These are phyloP conservation scores for Nerophis ophidion DNA, from an alignment of 2,113 vertebrate species.

Conservation along the genomic window DNA sequence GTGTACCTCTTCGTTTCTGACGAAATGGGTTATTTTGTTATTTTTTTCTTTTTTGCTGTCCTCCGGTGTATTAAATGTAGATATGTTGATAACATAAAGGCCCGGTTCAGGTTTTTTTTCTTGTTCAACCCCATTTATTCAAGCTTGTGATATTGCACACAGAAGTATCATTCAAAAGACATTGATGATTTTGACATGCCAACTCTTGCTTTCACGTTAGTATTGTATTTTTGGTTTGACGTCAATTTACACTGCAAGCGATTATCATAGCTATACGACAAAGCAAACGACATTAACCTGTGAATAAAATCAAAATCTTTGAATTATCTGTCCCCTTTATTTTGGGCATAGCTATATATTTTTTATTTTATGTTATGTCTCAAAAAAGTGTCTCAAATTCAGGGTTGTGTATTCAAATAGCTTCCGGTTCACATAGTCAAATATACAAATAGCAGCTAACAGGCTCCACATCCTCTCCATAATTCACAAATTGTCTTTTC, in stretches of 20 bases:
- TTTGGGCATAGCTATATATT: not conserved
- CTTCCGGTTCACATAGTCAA: too few species aligned
- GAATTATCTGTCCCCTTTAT: not conserved
- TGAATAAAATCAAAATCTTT: conserved; percentile 3
- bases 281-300: not conserved
- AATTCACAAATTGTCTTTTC: too few species aligned
- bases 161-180: conserved; percentile 15
- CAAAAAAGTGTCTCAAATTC: too few species aligned
- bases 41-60: conserved; percentile 40
- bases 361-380: too few species aligned
- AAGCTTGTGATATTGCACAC: conserved; percentile 40
- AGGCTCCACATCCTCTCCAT: too few species aligned
- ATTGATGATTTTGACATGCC: not conserved
- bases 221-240: not conserved
- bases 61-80: conserved; percentile 72
- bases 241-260: not conserved
- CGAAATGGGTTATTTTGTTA: conserved; percentile 28
- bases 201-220: conserved; percentile 9
- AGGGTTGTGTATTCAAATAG: too few species aligned
- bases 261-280: not conserved
- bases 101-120: conserved; percentile 43
- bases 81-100: conserved; percentile 66
- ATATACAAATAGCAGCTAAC: too few species aligned
- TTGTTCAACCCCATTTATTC: conserved; percentile 23
- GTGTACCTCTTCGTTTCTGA: conserved; percentile 49